Base-by-base conservation (phyloP, 2,797 vertebrate genomes). In the Tamandua tetradactyla region DNA sequence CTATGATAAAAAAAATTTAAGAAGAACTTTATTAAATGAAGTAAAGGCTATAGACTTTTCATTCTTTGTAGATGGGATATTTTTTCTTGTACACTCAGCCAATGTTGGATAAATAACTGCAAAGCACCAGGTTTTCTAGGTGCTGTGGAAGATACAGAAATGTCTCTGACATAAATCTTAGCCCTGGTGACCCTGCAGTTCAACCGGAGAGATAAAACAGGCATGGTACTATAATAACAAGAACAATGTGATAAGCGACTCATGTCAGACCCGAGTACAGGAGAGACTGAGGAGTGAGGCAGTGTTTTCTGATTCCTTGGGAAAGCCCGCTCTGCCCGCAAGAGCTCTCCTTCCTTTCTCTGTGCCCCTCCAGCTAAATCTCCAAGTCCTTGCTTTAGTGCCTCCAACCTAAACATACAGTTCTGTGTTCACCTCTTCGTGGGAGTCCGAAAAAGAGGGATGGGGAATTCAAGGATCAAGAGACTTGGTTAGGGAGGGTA, bases 21-120 rank as follows among this genome's bases (percentile, higher is more conserved):
- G 32, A 75, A 66, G 42, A 44, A 35, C 62, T 75, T 62, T 94
- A 25, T 47, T 72, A 81, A 84, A 35, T 89, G 69, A 95, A 93
- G 52, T 84, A 68, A 68, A 89, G 88, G 4, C 35, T 91, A 13
- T 69, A 18, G 59, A 75, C 44, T 49, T 80, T 93, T 61, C 64
- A 12, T 74, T 78, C 27, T 87, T 68, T 72, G 8, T 80, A 62
- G 44, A 84, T 57, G 66, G 55, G 13, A 8, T 52, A 10, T 84
- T 91, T 76, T 96, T 89, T 74, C 59, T 66, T 62, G 14, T 18
- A 8, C 0, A 5, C 47, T 87, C 44, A 75, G 66, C 35, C 82
- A 32, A 59, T 47, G 22, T 55, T 82, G 55, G n/a, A 25, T 91
- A 44, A 79, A 27, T 62, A 75, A 62, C 59, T 4, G 0, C 17